A percentile compares a stretch with the other conserved stretches of the same genome.
Evolutionary conservation across 2,797 vertebrate species (phyloP).

Genomic region (Gadopsis marmoratus): DNA sequence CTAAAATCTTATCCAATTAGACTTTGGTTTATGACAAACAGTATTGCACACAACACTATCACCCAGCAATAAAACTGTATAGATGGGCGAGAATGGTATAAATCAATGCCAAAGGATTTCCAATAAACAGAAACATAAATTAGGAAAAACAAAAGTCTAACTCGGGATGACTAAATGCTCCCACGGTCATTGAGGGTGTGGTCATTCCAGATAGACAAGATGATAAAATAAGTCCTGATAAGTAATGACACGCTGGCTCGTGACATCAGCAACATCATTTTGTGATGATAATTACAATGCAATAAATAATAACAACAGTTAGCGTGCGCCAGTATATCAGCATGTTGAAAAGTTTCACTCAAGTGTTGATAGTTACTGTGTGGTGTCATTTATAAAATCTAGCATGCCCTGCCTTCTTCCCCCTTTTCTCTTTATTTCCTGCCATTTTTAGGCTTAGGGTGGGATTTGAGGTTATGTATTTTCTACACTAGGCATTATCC

Average conservation of each 20-base stretch:
- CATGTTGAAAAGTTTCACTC: background rate
- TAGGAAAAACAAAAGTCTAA: background rate
- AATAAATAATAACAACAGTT: background rate
- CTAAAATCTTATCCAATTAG: constrained; percentile 44
- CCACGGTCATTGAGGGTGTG: constrained; percentile 7
- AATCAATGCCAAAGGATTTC: constrained; percentile 33
- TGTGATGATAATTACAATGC: background rate
- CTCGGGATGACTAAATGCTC: background rate
- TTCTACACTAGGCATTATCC: background rate
- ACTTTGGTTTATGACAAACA: constrained; percentile 76
- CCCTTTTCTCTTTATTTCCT: too few species aligned
- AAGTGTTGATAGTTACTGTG: background rate
- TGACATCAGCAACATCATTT: background rate
- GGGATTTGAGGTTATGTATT: background rate
- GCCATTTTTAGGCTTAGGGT: background rate
- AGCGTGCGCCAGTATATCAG: background rate
- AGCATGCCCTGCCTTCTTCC: background rate
- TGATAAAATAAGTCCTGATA: constrained; percentile 24
- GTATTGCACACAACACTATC: background rate
- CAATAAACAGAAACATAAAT: constrained; percentile 46
- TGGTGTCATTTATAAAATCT: background rate
- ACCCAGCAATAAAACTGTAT: constrained; percentile 24
- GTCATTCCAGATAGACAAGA: background rate
- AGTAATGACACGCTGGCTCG: background rate
- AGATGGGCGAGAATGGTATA: constrained; percentile 26